Conservation (phyloP, 2,797 vertebrate species). For the Rhadinocentrus ornatus region DNA sequence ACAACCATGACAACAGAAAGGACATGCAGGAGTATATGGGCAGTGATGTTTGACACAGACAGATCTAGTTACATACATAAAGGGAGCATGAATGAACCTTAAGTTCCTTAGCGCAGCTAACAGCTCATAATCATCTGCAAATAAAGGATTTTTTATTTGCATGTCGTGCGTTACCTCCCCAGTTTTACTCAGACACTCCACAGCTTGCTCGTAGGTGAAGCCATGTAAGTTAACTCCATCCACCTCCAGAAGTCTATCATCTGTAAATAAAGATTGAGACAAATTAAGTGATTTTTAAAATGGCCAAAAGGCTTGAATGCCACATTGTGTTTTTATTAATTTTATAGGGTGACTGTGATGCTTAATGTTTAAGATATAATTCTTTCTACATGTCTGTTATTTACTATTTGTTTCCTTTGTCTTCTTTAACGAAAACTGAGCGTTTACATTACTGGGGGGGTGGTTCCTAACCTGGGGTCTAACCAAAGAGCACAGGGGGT, state of each 20-base stretch:
- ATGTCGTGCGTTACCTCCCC: slow-evolving; percentile 79
- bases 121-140: background rate
- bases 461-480: no score
- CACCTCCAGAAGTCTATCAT: slow-evolving; percentile 87
- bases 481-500: no score
- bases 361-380: background rate
- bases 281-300: background rate
- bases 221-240: slow-evolving; percentile 83
- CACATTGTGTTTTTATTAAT: background rate
- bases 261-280: slow-evolving; percentile 61
- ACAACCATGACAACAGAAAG: no score
- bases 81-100: background rate
- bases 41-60: no score
- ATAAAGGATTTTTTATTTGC: background rate
- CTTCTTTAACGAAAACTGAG: no score
- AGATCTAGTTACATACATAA: no score
- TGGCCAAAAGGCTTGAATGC: background rate
- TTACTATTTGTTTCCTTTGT: background rate
- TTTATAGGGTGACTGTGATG: background rate
- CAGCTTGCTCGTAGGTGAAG: slow-evolving; percentile 88
- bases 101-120: background rate
- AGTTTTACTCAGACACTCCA: slow-evolving; percentile 86
- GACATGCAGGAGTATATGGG: no score
- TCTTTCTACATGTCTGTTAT: background rate
- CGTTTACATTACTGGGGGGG: background rate